Evolutionary conservation across 2,797 vertebrate species (phyloP), one percentile per base, ranked within the genome.

Genomic region (Pelochelys cantorii): DNA sequence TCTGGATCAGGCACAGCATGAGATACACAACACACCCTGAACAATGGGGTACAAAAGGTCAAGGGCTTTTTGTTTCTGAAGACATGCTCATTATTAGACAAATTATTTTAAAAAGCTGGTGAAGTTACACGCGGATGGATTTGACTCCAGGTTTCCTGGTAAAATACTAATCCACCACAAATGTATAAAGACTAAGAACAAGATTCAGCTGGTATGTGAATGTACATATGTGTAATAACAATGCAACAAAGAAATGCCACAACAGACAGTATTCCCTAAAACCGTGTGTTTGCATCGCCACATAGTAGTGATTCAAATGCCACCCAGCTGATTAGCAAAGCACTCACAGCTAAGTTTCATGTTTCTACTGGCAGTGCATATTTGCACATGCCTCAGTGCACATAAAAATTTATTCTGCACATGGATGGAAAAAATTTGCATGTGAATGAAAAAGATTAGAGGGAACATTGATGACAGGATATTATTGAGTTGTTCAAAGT

Each of bases 401-500:
- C 53, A 54, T 54, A 54, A 54, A 54, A 54, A 15, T 54, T 54
- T 54, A 54, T 54, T 54, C 53, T 15, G 14, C 53, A 54, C 53
- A 12, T 54, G 53, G 53, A 54, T 54, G 53, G 53, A 15, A 54
- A 48, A 48, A 48, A 48, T 8, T 8, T 15, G 14, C 53, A 54
- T 15, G 11, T 54, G 53, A 15, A 54, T 54, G 53, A 15, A 54
- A 54, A 54, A 54, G 53, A 54, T 54, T 54, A 54, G 53, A 12
- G 53, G 53, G 53, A 54, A 54, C 14, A 54, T 15, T 54, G 53
- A 54, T 12, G 53, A 54, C 53, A 48, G 53, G 27, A 11, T 83
- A 84, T 80, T 60, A 31, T 34, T 89, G 71, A 4, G 78, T 81
- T 59, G 52, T 83, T 83, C 74, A 82, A 57, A 80, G 54, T 27